A percentile compares a stretch with the other conserved stretches of the same genome.
These are phyloP conservation scores for Oncopeltus fasciatus DNA, from an alignment of 1,140 invertebrate species.

Conservation along the genomic window DNA sequence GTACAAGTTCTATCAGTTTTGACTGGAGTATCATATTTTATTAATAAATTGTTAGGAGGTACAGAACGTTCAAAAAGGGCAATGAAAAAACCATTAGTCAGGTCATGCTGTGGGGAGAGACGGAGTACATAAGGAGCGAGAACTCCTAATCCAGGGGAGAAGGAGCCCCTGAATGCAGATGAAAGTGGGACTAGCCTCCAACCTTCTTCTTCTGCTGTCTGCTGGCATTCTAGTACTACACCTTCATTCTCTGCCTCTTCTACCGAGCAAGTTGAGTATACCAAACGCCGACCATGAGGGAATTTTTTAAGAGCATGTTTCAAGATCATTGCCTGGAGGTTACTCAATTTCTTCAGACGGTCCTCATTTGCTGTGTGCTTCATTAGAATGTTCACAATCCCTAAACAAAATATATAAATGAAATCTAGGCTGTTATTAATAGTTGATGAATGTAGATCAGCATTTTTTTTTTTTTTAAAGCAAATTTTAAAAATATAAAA, in stretches of 20 bases:
- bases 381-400: not conserved
- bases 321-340: slow-evolving; percentile 72
- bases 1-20: too few relatives aligned
- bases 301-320: slow-evolving; percentile 70
- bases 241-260: slow-evolving; percentile 83
- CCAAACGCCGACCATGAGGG: slow-evolving; percentile 65
- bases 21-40: too few relatives aligned
- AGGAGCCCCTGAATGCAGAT: not conserved
- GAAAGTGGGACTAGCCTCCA: not conserved
- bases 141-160: not conserved
- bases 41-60: too few relatives aligned
- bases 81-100: slow-evolving; percentile 1
- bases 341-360: slow-evolving; percentile 52
- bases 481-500: too few relatives aligned
- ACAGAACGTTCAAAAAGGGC: not conserved
- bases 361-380: slow-evolving; percentile 20
- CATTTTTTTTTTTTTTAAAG: too few relatives aligned
- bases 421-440: too few relatives aligned
- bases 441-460: too few relatives aligned
- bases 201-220: slow-evolving; percentile 31
- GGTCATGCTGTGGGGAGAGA: not conserved
- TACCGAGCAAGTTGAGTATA: slow-evolving; percentile 92
- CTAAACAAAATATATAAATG: not conserved
- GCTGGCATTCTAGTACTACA: slow-evolving; percentile 48
- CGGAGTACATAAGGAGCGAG: not conserved